Evolutionary conservation across 2,797 vertebrate genomes (phyloP).

Genomic region (Pogonophryne albipinna): DNA sequence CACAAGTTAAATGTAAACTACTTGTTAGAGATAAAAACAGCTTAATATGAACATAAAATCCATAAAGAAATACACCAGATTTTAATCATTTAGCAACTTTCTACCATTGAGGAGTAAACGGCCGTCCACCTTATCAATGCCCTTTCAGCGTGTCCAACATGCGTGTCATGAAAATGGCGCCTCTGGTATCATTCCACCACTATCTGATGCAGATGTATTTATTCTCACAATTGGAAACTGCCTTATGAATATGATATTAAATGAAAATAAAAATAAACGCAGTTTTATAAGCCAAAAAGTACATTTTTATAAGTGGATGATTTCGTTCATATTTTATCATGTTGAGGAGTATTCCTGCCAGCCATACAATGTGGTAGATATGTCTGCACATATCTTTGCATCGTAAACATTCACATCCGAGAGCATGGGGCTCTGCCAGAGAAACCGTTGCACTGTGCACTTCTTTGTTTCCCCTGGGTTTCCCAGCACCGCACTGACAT

Average conservation of each 20-base stretch:
- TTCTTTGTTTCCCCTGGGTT: constrained; percentile 54
- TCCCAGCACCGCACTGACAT: constrained; percentile 60
- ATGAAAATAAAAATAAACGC: not conserved
- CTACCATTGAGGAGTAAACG: not conserved
- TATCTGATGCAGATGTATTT: not conserved
- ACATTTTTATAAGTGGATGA: not conserved
- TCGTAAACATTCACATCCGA: constrained; percentile 54
- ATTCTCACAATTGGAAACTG: not conserved
- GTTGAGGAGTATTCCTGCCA: constrained; percentile 1
- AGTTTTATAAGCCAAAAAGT: not conserved
- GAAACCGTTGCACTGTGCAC: constrained; percentile 36
- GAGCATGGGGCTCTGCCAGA: constrained; percentile 42
- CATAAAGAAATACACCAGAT: constrained; percentile 29
- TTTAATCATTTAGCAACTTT: constrained; percentile 29
- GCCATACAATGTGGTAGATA: constrained; percentile 31
- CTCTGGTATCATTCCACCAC: constrained; percentile 7
- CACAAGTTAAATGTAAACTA: no score
- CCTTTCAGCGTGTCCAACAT: constrained; percentile 24
- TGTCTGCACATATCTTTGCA: constrained; percentile 49
- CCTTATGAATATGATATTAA: constrained; percentile 18
- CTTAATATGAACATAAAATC: constrained; percentile 13
- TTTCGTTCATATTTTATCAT: constrained; percentile 32
- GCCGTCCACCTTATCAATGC: constrained; percentile 18
- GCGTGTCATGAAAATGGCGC: constrained; percentile 42
- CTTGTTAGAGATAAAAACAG: not conserved